A percentile compares a stretch with the other conserved stretches of the same genome.
Conservation (phyloP, 2,113 vertebrate genomes). For the Platanista minor region DNA sequence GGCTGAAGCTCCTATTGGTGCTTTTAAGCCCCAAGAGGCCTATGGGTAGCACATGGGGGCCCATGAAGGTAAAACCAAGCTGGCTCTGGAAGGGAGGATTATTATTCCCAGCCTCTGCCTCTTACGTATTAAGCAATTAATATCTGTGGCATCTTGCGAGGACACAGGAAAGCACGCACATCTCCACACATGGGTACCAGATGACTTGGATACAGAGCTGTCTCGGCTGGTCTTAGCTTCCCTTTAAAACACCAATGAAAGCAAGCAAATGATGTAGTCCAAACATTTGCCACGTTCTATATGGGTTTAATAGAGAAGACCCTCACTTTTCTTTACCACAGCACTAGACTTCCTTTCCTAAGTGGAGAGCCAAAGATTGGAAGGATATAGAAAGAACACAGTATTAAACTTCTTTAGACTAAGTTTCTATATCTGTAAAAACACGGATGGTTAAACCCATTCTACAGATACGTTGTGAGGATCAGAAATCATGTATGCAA, state of each 20-base stretch:
- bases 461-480: neutral
- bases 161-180: constrained; percentile 66
- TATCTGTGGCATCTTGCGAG: constrained; percentile 64
- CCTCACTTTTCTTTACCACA: neutral
- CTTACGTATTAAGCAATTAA: constrained; percentile 70
- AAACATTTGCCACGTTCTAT: neutral
- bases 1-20: neutral
- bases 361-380: neutral
- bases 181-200: constrained; percentile 68
- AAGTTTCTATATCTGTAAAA: neutral
- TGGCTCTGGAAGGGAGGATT: constrained; percentile 45
- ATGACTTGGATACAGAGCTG: constrained; percentile 58
- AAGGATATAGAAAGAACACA: neutral
- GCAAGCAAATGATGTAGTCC: constrained; percentile 39
- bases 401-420: neutral
- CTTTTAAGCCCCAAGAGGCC: constrained; percentile 53
- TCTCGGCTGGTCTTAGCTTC: constrained; percentile 55
- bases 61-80: constrained; percentile 61
- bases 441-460: neutral
- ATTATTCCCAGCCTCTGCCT: constrained; percentile 62
- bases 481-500: neutral
- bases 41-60: constrained; percentile 15
- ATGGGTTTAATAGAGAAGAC: neutral
- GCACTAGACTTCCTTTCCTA: neutral
- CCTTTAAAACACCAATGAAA: constrained; percentile 56